These are phyloP conservation scores for Camponotus floridanus DNA, from an alignment of 1,140 invertebrate species.

Conservation along the genomic window DNA sequence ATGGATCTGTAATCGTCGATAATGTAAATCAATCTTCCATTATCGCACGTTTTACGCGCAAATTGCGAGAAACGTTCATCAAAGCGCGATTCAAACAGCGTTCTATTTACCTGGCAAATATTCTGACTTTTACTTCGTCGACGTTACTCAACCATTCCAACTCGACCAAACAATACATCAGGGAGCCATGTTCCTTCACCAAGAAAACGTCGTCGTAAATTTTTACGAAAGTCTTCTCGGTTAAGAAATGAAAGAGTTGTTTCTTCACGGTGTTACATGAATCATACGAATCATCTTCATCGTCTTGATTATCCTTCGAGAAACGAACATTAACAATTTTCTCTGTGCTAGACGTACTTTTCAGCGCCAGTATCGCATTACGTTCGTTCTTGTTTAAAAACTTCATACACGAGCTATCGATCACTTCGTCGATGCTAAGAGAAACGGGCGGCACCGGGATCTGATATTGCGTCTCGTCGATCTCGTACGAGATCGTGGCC, in stretches of 20 bases:
- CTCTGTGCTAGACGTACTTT: conserved; percentile 74
- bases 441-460: conserved; percentile 69
- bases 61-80: background rate
- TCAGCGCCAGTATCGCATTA: conserved; percentile 75
- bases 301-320: conserved; percentile 17
- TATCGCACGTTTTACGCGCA: background rate
- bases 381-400: conserved; percentile 49
- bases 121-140: conserved; percentile 61
- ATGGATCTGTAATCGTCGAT: conserved; percentile 66
- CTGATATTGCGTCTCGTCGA: conserved; percentile 78
- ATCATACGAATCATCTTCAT: conserved; percentile 5
- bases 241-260: conserved; percentile 71
- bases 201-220: conserved; percentile 70
- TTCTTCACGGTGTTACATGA: conserved; percentile 28
- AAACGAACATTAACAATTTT: conserved; percentile 69
- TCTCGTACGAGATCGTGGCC: conserved; percentile 78
- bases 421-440: conserved; percentile 68
- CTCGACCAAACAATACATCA: conserved; percentile 79
- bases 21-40: conserved; percentile 6
- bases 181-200: conserved; percentile 61
- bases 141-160: conserved; percentile 63
- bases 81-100: background rate
- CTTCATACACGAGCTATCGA: conserved; percentile 70
- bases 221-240: conserved; percentile 72
- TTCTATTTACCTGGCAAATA: conserved; percentile 77